Conservation (phyloP, 2,113 vertebrate species). For the Muntiacus muntjak region DNA sequence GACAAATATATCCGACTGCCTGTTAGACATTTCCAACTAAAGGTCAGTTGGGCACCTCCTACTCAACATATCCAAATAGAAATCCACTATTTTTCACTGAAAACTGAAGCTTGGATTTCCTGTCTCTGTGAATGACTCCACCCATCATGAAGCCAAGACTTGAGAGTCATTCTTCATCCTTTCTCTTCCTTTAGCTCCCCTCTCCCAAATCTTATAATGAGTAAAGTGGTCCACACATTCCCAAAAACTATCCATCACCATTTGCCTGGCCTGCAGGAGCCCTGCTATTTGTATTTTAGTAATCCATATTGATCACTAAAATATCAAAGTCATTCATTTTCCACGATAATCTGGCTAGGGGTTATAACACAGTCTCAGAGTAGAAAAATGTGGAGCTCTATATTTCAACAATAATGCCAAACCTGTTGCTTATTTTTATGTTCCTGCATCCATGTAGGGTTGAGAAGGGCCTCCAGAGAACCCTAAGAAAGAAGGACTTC, state of each 20-base stretch:
- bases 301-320: background rate
- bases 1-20: slow-evolving; percentile 22
- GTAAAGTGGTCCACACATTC: background rate
- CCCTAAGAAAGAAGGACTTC: background rate
- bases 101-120: slow-evolving; percentile 39
- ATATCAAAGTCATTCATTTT: slow-evolving; percentile 32
- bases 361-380: background rate
- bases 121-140: background rate
- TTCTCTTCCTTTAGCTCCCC: background rate
- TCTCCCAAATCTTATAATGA: background rate
- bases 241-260: background rate
- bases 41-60: background rate
- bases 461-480: background rate
- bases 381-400: background rate
- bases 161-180: background rate
- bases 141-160: background rate
- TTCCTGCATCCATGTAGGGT: background rate
- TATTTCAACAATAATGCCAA: background rate
- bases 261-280: background rate
- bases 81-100: background rate
- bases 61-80: slow-evolving; percentile 1
- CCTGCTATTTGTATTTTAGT: background rate
- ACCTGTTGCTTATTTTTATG: background rate
- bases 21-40: background rate
- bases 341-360: background rate